Percentiles rank a stretch among this genome's conserved stretches.
Evolutionary conservation across 1,140 invertebrate genomes (phyloP).

Genomic region (Drosophila ananassae): DNA sequence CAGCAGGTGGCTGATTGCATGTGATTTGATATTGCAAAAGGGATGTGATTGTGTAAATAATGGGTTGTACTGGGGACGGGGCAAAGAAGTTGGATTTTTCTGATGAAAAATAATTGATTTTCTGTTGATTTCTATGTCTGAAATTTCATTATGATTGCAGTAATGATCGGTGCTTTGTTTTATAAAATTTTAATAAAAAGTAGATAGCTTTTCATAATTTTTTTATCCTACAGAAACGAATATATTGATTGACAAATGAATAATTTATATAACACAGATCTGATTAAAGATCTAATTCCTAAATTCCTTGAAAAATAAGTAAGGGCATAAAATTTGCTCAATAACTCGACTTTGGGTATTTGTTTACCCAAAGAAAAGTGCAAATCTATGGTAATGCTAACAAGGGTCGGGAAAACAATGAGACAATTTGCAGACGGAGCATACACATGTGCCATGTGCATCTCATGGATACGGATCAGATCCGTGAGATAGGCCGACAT

Average conservation of each 20-base stretch:
- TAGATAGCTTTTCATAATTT: too few relatives aligned
- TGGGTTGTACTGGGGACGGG: background rate
- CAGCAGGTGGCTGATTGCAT: slow-evolving; percentile 65
- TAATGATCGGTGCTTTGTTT: background rate
- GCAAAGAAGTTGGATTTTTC: background rate
- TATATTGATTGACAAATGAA: background rate
- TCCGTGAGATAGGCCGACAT: slow-evolving; percentile 48
- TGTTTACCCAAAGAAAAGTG: background rate
- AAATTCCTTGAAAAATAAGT: too few relatives aligned
- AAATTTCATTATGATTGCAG: background rate
- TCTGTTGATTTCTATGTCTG: background rate
- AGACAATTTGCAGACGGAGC: slow-evolving; percentile 40
- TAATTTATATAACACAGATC: too few relatives aligned
- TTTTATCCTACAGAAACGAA: too few relatives aligned
- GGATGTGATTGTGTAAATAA: slow-evolving; percentile 26
- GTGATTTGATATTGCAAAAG: slow-evolving; percentile 51
- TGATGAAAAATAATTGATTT: slow-evolving; percentile 1
- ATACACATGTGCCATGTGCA: slow-evolving; percentile 36
- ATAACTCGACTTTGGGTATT: background rate
- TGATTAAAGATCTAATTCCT: background rate
- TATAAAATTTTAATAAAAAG: background rate
- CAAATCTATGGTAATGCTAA: slow-evolving; percentile 34
- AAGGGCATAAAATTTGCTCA: background rate
- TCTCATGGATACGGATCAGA: slow-evolving; percentile 36
- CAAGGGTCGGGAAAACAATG: slow-evolving; percentile 44